Percentiles rank a stretch among this genome's conserved stretches.
phyloP scores from a whole-genome alignment of 2,797 vertebrate species.

The Sebastes vulpes region DNA sequence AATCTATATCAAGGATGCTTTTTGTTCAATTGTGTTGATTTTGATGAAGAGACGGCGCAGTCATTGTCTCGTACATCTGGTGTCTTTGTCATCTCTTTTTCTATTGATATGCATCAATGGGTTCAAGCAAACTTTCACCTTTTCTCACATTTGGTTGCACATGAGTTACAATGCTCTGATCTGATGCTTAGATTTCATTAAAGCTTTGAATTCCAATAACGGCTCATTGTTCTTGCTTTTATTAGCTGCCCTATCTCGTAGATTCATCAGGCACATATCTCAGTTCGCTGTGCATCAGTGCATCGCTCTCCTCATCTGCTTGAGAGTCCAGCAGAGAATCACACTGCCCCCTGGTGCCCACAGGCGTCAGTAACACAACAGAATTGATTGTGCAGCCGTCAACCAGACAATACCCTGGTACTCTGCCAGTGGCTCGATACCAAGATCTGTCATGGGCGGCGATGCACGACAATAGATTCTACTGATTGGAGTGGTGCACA shows the following conservation, averaged over 20 bases:
- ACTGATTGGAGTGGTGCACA: slow-evolving; percentile 82
- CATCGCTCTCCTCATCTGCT: slow-evolving; percentile 38
- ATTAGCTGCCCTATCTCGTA: slow-evolving; percentile 70
- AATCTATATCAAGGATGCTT: slow-evolving; percentile 24
- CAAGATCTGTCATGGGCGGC: slow-evolving; percentile 81
- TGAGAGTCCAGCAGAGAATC: slow-evolving; percentile 67
- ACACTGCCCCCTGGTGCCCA: slow-evolving; percentile 83
- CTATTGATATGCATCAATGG: slow-evolving; percentile 52
- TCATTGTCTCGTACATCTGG: slow-evolving; percentile 60
- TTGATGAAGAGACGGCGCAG: slow-evolving; percentile 37
- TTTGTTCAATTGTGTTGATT: slow-evolving; percentile 46
- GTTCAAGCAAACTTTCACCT: slow-evolving; percentile 32
- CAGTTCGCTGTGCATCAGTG: slow-evolving; percentile 50
- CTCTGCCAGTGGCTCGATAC: slow-evolving; percentile 83
- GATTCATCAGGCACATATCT: slow-evolving; percentile 63
- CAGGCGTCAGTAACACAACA: slow-evolving; percentile 13
- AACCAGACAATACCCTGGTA: slow-evolving; percentile 79
- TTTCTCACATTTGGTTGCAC: slow-evolving; percentile 41
- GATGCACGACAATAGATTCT: slow-evolving; percentile 82
- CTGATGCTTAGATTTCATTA: slow-evolving; percentile 59
- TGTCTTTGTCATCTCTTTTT: slow-evolving; percentile 32
- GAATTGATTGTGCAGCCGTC: slow-evolving; percentile 76
- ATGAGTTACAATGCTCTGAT: slow-evolving; percentile 43
- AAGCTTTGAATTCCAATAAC: slow-evolving; percentile 66
- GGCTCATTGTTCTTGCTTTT: slow-evolving; percentile 71